Percentiles rank a stretch among this genome's conserved stretches.
Conservation (phyloP, 2,797 vertebrate species). For the Rhinoraja longicauda region DNA sequence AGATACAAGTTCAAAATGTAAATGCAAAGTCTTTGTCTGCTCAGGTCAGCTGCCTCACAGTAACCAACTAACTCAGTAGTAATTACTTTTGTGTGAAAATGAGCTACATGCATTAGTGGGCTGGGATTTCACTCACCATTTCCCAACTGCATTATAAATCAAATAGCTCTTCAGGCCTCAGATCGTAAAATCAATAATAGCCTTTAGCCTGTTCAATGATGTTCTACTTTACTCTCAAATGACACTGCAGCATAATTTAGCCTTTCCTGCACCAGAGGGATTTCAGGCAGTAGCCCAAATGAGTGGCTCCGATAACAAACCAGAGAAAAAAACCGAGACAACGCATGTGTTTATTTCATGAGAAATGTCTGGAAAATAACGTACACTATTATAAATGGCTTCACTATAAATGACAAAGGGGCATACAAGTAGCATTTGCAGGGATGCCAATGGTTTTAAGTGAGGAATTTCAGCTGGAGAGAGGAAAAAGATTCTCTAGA, state of each 20-base stretch:
- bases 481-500: not conserved
- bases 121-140: not conserved
- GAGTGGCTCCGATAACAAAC: not conserved
- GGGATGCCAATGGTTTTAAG: not conserved
- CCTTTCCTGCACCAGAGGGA: not conserved
- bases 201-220: not conserved
- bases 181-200: not conserved
- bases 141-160: slow-evolving; percentile 20
- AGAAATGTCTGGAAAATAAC: not conserved
- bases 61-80: not conserved
- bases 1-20: not conserved
- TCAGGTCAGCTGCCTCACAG: not conserved
- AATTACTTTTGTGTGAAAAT: not conserved
- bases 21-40: not conserved
- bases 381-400: not conserved
- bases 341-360: not conserved
- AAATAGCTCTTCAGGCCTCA: not conserved
- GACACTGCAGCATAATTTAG: not conserved
- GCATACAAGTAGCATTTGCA: not conserved
- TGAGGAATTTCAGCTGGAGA: not conserved
- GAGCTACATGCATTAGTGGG: not conserved
- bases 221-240: slow-evolving; percentile 22
- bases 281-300: not conserved
- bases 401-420: not conserved
- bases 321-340: not conserved